Base-by-base conservation (phyloP, 2,797 vertebrate genomes). In the Phylloscopus collybita region DNA sequence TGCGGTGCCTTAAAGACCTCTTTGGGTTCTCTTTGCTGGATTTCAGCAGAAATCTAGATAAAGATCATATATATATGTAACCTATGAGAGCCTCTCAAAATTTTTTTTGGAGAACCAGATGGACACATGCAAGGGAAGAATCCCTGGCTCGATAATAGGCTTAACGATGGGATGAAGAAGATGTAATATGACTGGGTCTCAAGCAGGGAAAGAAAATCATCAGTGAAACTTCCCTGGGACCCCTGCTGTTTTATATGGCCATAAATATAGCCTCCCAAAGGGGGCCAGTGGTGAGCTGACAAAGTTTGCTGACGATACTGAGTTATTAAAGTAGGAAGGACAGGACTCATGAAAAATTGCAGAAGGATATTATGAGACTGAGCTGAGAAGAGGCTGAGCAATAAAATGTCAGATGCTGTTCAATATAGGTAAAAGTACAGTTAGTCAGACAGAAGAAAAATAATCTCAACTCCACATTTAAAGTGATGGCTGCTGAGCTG, bases 271-370 rank as follows among this genome's bases (percentile, higher is more conserved):
- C 32, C 44, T 95, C 73, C 62, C 93, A 92, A 87, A 93, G 47
- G 23, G 26, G 44, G 29, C 16, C 40, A 93, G 50, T 44, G 44
- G 72, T 65, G 54, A 95, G 60, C 78, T 81, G 86, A 81, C 83
- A 90, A 75, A 93, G 74, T 92, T 94, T 93, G 51, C 56, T 92
- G 92, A 81, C 1, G 3, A 71, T 85, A 73, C 78, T 16, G 25
- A 67, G 71, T 85, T 97, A 94, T 95, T 90, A 92, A 92, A 95
- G 79, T 34, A 49, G 57, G 71, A 92, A 95, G 92, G 90, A 95
- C 76, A 88, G 86, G 92, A 85, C 38, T 90, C 56, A 38, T 57
- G 80, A 92, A 96, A 92, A 95, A 94, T 53, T 92, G 83, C 80
- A 89, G 71, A 53, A 86, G 34, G 56, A 76, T 94, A 78, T 93